Evolutionary conservation across 2,797 vertebrate genomes (phyloP).

Genomic region (Halcyon chelicuti): DNA sequence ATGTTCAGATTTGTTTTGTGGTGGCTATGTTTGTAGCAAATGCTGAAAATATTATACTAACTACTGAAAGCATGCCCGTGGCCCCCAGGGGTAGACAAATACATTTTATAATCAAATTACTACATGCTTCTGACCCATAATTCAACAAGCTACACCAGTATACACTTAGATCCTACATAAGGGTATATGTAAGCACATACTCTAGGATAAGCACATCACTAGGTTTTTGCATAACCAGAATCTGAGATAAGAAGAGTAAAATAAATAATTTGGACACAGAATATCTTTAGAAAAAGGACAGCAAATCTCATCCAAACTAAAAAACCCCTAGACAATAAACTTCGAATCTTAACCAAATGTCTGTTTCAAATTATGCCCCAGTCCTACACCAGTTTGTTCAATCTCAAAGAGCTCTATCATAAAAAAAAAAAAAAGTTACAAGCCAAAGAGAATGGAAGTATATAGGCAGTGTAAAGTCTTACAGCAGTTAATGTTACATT

Average conservation of each 20-base stretch:
- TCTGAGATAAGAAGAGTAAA: neutral
- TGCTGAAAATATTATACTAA: constrained; percentile 19
- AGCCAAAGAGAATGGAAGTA: neutral
- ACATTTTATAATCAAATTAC: constrained; percentile 36
- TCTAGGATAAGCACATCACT: neutral
- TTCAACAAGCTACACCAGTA: neutral
- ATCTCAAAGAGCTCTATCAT: neutral
- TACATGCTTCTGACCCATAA: neutral
- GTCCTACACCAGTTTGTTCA: neutral
- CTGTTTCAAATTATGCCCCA: constrained; percentile 33
- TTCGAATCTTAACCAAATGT: neutral
- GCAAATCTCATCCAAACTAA: neutral
- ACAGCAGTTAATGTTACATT: neutral
- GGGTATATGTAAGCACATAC: neutral
- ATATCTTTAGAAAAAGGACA: neutral
- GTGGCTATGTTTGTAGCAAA: neutral
- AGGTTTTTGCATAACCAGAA: neutral
- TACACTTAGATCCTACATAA: neutral
- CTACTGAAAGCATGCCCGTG: neutral
- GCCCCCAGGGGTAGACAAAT: neutral
- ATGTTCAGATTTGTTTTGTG: constrained; percentile 47
- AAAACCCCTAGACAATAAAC: neutral
- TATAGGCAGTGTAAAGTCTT: neutral
- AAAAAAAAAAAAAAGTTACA: neutral
- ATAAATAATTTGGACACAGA: neutral